Base-by-base conservation (phyloP, 2,888 invertebrate genomes). In the Iselma pallidipennis region DNA sequence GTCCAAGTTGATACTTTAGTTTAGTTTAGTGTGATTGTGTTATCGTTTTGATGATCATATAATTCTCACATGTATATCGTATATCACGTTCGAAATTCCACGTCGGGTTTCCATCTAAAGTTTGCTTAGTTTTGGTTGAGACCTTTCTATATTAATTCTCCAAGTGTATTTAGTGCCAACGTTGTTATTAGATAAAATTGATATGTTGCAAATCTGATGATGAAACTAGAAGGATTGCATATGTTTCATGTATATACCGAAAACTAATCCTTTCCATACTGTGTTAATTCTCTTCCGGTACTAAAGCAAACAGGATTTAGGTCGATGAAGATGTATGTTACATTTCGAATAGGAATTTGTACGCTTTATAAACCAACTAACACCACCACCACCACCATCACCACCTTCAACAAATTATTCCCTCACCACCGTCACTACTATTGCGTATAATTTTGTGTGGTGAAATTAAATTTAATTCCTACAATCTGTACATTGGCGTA, bases 231-330 rank as follows among this genome's bases (percentile, higher is more conserved):
- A 12, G 45, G 45, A 45, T 45, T 45, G 45, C 45, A 45, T 45
- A 21, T 45, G 45, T 45, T 45, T 12, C 21, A 12, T 21, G 21
- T 45, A 5, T 45, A 23, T 45, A n/a, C n/a, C 23, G 21, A 45
- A 45, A 12, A 45, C 12, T 45, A 45, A 45, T 45, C 45, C 45
- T 23, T 45, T 42, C 9, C 14, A 42, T 45, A 12, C 9, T 42
- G 21, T 19, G 45, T 23, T 45, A 45, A 45, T 45, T 23, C 45
- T 19, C 21, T 45, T 45, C 23, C 23, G 45, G 23, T 45, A 45
- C 21, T n/a, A 56, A 50, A 42, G 26, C 53, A 61, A 53, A 57
- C 54, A 61, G 53, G 53, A 57, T 57, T 57, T 61, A 33, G 57
- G 53, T 53, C 48, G 57, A 57, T 45, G 23, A 45, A 21, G 45